Evolutionary conservation across 2,797 vertebrate genomes (phyloP).

Genomic region (Macropus fuliginosus): DNA sequence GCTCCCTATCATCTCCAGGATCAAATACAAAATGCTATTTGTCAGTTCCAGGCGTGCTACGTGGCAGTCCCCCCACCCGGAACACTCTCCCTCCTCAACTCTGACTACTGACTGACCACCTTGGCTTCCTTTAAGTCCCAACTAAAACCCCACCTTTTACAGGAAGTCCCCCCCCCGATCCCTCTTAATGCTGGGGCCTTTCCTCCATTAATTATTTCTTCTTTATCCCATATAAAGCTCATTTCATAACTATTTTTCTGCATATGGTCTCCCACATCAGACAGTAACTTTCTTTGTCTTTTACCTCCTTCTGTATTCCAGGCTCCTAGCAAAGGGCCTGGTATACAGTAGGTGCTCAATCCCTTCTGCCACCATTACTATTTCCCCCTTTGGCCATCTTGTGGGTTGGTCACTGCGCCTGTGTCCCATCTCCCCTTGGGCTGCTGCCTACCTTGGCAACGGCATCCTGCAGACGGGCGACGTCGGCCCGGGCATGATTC

Average conservation of each 20-base stretch:
- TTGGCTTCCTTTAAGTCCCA: background rate
- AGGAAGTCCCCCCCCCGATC: background rate
- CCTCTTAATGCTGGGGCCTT: background rate
- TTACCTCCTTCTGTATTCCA: background rate
- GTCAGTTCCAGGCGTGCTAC: too few relatives aligned
- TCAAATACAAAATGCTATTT: background rate
- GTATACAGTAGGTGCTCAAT: background rate
- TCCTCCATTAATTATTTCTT: background rate
- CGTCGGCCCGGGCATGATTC: constrained; percentile 90
- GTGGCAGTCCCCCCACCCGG: background rate
- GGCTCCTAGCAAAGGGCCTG: background rate
- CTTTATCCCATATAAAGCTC: background rate
- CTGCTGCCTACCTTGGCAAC: constrained; percentile 89
- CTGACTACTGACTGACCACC: background rate
- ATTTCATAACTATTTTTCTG: too few relatives aligned
- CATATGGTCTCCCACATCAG: background rate
- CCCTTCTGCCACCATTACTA: background rate
- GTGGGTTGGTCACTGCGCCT: background rate
- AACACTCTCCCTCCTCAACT: background rate
- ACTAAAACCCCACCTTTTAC: background rate
- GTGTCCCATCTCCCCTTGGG: background rate
- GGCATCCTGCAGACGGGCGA: constrained; percentile 91
- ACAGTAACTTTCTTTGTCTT: background rate
- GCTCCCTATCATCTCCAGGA: background rate
- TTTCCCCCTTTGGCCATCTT: background rate